Percentiles rank a stretch among this genome's conserved stretches.
Conservation (phyloP, 2,797 vertebrate species). For the Acanthiza pusilla region DNA sequence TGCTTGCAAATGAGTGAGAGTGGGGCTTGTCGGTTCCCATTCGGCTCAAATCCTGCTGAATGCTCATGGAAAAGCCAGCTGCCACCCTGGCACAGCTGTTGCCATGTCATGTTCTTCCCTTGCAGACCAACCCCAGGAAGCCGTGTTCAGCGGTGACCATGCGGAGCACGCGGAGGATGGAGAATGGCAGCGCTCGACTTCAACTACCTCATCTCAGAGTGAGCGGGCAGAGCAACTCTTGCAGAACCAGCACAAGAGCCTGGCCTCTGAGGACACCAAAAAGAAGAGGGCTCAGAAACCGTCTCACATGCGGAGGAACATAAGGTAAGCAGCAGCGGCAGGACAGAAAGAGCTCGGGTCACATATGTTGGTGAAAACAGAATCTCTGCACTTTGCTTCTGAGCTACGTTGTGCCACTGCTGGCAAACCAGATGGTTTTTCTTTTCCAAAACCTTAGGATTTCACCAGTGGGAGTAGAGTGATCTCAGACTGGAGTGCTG, state of each 20-base stretch:
- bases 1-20: neutral
- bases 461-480: constrained; percentile 46
- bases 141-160: constrained; percentile 77
- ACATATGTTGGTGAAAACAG: neutral
- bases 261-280: constrained; percentile 83
- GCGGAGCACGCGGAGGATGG: constrained; percentile 79
- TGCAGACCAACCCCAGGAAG: constrained; percentile 83
- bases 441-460: constrained; percentile 30
- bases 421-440: constrained; percentile 47
- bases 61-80: neutral
- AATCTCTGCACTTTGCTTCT: neutral
- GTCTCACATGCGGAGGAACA: constrained; percentile 95
- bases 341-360: neutral
- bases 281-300: constrained; percentile 91
- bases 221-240: constrained; percentile 82
- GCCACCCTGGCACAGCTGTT: neutral
- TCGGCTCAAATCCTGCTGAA: neutral
- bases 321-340: constrained; percentile 79
- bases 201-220: constrained; percentile 88
- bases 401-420: neutral
- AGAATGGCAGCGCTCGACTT: constrained; percentile 82
- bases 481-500: constrained; percentile 26
- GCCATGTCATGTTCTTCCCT: neutral
- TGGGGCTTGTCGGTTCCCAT: neutral
- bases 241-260: constrained; percentile 79